Conservation (phyloP, 1,140 invertebrate species). For the Diuraphis noxia region DNA sequence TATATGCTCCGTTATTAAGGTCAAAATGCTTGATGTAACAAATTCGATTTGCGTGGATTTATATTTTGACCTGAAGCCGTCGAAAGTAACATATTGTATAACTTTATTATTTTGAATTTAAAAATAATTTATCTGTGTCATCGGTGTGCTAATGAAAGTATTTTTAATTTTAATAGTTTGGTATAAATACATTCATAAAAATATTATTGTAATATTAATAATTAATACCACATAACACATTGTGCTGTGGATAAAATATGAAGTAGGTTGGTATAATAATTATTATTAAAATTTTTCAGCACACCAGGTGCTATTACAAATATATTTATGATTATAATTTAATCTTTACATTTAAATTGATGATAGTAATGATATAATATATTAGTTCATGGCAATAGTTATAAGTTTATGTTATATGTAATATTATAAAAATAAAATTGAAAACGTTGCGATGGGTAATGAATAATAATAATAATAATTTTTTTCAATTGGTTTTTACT, state of each 20-base stretch:
- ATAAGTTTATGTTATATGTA: too few relatives aligned
- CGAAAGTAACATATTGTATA: neutral
- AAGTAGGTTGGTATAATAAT: neutral
- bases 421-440: too few relatives aligned
- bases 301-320: too few relatives aligned
- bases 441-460: neutral
- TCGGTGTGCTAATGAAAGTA: neutral
- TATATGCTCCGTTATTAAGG: conserved; percentile 17
- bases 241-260: neutral
- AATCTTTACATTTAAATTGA: too few relatives aligned
- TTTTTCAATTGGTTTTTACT: too few relatives aligned
- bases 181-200: neutral
- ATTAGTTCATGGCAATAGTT: too few relatives aligned
- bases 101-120: neutral
- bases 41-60: conserved; percentile 14
- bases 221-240: neutral
- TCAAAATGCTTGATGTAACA: conserved; percentile 7
- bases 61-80: neutral
- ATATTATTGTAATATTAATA: neutral
- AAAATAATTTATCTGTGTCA: neutral
- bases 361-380: too few relatives aligned
- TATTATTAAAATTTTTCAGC: too few relatives aligned
- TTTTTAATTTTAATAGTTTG: neutral
- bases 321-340: too few relatives aligned
- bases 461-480: neutral